Evolutionary conservation across 2,113 vertebrate species (phyloP).

Genomic region (Camelus bactrianus): DNA sequence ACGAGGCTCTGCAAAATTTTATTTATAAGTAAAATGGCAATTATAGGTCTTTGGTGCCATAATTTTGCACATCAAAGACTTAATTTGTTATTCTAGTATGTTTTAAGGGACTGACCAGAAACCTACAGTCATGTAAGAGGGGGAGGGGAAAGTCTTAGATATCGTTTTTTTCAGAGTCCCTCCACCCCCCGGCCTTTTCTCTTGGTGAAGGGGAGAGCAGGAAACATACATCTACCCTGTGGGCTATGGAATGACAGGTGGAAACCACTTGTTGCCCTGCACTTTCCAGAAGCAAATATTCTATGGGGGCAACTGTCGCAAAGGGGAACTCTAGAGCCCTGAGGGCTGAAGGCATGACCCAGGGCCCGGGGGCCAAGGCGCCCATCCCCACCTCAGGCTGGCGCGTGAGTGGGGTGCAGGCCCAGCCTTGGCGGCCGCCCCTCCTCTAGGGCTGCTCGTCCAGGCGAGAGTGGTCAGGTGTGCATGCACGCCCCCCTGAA

Average conservation of each 20-base stretch:
- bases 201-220: neutral
- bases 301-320: neutral
- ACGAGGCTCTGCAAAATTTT: neutral
- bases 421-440: neutral
- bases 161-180: neutral
- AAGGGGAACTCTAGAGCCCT: neutral
- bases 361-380: neutral
- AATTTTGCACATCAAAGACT: constrained; percentile 30
- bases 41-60: neutral
- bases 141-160: neutral
- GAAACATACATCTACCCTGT: neutral
- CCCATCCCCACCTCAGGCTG: neutral
- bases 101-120: constrained; percentile 59
- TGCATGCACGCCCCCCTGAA: neutral
- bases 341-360: neutral
- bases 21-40: neutral
- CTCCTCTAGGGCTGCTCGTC: neutral
- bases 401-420: neutral
- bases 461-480: neutral
- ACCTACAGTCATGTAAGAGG: neutral
- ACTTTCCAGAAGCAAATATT: neutral
- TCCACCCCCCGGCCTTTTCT: neutral
- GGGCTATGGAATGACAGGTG: neutral
- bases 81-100: neutral
- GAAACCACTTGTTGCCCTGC: neutral